Evolutionary conservation across 2,888 invertebrate species (phyloP).

Genomic region (Blastobasis adustella): DNA sequence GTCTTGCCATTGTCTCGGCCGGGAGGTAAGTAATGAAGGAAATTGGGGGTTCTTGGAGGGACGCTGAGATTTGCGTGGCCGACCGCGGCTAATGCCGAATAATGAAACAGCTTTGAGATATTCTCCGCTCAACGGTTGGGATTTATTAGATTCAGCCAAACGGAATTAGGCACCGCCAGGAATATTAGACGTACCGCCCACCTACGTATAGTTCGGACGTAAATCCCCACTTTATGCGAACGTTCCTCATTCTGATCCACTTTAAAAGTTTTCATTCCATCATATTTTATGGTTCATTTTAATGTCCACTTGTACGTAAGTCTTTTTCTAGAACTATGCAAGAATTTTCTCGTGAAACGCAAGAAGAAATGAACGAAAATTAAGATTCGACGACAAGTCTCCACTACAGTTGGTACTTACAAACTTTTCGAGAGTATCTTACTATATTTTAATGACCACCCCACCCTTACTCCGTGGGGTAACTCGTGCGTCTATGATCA

Average conservation of each 20-base stretch:
- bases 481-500: constrained; percentile 35
- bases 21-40: constrained; percentile 74
- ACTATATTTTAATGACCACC: constrained; percentile 18
- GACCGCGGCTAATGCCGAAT: constrained; percentile 65
- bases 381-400: no score
- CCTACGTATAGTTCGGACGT: no score
- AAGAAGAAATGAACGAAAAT: no score
- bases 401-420: no score
- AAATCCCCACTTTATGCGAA: no score
- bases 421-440: not conserved
- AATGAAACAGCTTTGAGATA: constrained; percentile 69
- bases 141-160: constrained; percentile 65
- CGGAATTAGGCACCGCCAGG: constrained; percentile 49
- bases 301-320: no score
- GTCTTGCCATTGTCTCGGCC: constrained; percentile 73
- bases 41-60: constrained; percentile 69
- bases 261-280: no score
- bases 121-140: constrained; percentile 51
- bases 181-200: constrained; percentile 4
- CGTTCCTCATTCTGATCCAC: no score
- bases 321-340: no score
- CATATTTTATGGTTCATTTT: no score
- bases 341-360: no score
- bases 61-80: constrained; percentile 68
- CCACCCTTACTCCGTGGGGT: constrained; percentile 23